Evolutionary conservation across 1,140 invertebrate genomes (phyloP).

Genomic region (Ips typographus): DNA sequence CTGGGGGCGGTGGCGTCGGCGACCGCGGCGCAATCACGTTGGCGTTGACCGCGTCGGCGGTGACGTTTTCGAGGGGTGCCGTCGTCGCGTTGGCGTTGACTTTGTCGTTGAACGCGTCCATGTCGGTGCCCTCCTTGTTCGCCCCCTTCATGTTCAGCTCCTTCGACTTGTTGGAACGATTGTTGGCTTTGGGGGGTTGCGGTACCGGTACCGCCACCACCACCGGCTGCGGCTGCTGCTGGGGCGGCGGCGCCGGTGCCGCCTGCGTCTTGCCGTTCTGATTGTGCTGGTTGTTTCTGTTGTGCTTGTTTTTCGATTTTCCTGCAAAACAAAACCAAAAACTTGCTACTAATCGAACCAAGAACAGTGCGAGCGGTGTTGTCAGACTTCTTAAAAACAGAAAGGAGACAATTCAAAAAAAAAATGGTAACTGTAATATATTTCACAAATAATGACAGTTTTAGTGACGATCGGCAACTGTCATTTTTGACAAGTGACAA

Average conservation of each 20-base stretch:
- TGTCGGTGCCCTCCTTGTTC: slow-evolving; percentile 53
- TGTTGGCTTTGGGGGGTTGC: slow-evolving; percentile 43
- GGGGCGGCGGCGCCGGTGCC: slow-evolving; percentile 7
- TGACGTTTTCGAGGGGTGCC: background rate
- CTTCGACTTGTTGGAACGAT: slow-evolving; percentile 48
- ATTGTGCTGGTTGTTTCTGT: slow-evolving; percentile 20
- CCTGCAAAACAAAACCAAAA: slow-evolving; percentile 38
- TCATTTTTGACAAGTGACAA: no score
- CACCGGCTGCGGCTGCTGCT: slow-evolving; percentile 15
- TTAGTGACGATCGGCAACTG: no score
- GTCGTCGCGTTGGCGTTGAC: slow-evolving; percentile 34
- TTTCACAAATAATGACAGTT: no score
- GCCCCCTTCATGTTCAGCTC: slow-evolving; percentile 52
- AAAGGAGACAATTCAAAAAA: no score
- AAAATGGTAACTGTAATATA: no score
- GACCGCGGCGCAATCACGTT: slow-evolving; percentile 6
- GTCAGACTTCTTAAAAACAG: no score
- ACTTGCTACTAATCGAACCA: no score
- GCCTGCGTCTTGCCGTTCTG: slow-evolving; percentile 22
- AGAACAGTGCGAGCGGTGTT: no score
- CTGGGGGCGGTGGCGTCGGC: background rate
- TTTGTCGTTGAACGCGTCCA: slow-evolving; percentile 52
- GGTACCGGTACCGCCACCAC: slow-evolving; percentile 38
- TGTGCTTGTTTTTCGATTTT: slow-evolving; percentile 43
- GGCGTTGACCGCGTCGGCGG: slow-evolving; percentile 23